These are phyloP conservation scores for Atta colombica DNA, from an alignment of 1,140 invertebrate species.

Conservation along the genomic window DNA sequence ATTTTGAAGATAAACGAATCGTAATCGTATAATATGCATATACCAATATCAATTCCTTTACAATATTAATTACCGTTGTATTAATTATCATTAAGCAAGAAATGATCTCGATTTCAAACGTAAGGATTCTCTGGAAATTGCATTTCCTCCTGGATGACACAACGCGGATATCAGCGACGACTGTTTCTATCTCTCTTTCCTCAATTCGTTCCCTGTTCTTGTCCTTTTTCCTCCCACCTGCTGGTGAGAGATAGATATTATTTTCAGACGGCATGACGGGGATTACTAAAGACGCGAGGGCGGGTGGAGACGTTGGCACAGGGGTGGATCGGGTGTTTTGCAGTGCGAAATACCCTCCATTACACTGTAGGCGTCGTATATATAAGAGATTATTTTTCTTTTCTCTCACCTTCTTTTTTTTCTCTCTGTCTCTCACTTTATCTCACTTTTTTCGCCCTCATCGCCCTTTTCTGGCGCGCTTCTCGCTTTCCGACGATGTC, in stretches of 20 bases:
- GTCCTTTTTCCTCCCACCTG: slow-evolving; percentile 43
- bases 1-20: not conserved
- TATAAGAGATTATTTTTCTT: slow-evolving; percentile 84
- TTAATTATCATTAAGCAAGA: slow-evolving; percentile 61
- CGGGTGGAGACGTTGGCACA: slow-evolving; percentile 67
- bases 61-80: not conserved
- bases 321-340: slow-evolving; percentile 82
- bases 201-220: slow-evolving; percentile 45
- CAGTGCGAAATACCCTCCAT: slow-evolving; percentile 85
- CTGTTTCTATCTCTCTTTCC: slow-evolving; percentile 60
- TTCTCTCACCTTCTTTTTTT: slow-evolving; percentile 66
- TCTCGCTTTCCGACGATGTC: slow-evolving; percentile 28
- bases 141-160: slow-evolving; percentile 62
- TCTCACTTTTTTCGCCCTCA: slow-evolving; percentile 26
- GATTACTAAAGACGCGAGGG: slow-evolving; percentile 68
- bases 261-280: slow-evolving; percentile 78
- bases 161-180: slow-evolving; percentile 75
- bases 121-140: slow-evolving; percentile 62
- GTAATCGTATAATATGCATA: not conserved
- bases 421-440: not conserved
- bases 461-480: slow-evolving; percentile 1
- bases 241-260: slow-evolving; percentile 82
- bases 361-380: slow-evolving; percentile 83
- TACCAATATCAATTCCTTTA: not conserved
- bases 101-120: slow-evolving; percentile 43